Conservation (phyloP, 2,888 invertebrate genomes). For the Melolontha melolontha region DNA sequence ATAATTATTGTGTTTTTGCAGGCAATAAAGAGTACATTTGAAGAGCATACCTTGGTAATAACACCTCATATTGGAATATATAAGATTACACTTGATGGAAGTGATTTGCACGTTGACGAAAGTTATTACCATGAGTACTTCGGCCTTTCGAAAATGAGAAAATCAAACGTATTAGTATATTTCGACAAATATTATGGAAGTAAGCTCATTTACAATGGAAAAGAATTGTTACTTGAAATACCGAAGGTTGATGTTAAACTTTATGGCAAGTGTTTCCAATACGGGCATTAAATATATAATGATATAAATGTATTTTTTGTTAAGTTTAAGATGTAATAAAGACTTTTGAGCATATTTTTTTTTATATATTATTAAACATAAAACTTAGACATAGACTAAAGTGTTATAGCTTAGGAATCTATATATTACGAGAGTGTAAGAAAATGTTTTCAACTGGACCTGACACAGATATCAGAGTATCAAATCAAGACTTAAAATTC, state of each 20-base stretch:
- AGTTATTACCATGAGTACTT: conserved; percentile 51
- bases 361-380: no score
- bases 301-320: neutral
- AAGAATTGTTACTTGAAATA: conserved; percentile 49
- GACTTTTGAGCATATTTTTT: neutral
- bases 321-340: conserved; percentile 7
- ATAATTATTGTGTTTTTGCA: conserved; percentile 45
- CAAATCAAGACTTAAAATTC: no score
- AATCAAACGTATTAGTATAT: conserved; percentile 48
- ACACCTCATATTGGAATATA: conserved; percentile 50
- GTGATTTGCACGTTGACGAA: conserved; percentile 45
- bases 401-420: no score
- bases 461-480: no score
- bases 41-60: conserved; percentile 53
- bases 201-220: conserved; percentile 52
- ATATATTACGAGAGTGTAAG: no score
- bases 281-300: conserved; percentile 5
- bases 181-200: conserved; percentile 49
- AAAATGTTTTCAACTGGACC: no score
- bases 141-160: conserved; percentile 48
- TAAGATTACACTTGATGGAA: conserved; percentile 52
- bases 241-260: conserved; percentile 46
- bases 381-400: no score
- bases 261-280: conserved; percentile 45
- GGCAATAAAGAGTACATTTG: conserved; percentile 54